Evolutionary conservation across 2,113 vertebrate species (phyloP), one percentile per base, ranked within the genome.

Genomic region (Crotalus tigris): DNA sequence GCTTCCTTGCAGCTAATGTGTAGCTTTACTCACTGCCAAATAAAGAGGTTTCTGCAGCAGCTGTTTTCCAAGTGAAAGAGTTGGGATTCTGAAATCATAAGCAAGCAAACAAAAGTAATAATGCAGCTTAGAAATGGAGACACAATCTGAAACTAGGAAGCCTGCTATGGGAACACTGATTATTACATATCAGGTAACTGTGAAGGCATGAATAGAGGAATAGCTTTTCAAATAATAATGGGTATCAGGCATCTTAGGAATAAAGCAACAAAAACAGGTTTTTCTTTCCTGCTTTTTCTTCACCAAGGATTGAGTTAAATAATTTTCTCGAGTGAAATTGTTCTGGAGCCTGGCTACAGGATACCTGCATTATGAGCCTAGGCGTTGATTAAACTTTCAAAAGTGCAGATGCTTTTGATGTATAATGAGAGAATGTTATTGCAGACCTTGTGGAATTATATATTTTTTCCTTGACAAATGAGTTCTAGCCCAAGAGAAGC

Each of bases 351-450:
- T 1, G 11, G 13, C 53, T 54, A 7, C 44, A 90, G 51, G 29
- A 86, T 0, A 0, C 46, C 90, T 0, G 0, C 33, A 75, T 88
- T 85, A 0, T 0, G 51, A 85, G 49, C 59, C 2, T 0, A 0
- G 61, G 55, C 26, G 90, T 55, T 87, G 90, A 39, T 85, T 93
- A 90, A 94, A 91, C 86, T 85, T 75, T 91, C 93, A 91, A 61
- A 92, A 94, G 39, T 19, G 4, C 0, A 0, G 81, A n/a, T 0
- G 3, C 53, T 53, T 93, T 88, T 75, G 92, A 53, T 39, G 49
- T 89, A 21, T 17, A 8, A 85, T 5, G 87, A 89, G 85, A 51
- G 87, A 39, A 90, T 88, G 54, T 57, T 92, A 93, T 2, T 87
- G 1, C 91, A 91, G 61, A 87, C 51, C 87, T 75, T 33, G 24